These are phyloP conservation scores for Hafferia zeledoni DNA, from an alignment of 2,797 vertebrate genomes.

Conservation along the genomic window DNA sequence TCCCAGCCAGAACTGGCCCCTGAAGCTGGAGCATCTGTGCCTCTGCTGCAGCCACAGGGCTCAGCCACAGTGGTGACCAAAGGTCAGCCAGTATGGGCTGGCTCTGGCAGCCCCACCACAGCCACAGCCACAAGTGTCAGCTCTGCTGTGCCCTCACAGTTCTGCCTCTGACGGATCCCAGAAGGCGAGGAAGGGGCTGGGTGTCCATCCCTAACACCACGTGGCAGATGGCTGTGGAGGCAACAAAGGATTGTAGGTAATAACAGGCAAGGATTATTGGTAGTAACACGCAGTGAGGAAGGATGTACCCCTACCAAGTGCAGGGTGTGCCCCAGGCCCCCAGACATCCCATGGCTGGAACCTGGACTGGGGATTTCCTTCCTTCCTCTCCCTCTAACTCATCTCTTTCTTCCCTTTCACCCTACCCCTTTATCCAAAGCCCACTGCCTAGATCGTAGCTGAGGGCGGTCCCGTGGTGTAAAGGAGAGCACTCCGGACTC, in stretches of 20 bases:
- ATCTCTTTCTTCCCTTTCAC: background rate
- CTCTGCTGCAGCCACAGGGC: background rate
- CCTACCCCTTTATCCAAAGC: no score
- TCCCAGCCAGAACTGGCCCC: fast-evolving
- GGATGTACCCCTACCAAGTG: background rate
- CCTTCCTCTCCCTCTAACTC: no score
- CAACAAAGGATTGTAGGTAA: background rate
- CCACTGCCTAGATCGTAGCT: background rate
- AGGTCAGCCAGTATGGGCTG: fast-evolving
- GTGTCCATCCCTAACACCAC: no score
- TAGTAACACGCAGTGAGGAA: background rate
- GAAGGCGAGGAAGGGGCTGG: background rate
- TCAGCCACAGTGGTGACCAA: background rate
- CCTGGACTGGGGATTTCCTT: no score
- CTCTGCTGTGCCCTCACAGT: background rate
- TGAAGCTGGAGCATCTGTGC: fast-evolving
- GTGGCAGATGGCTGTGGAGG: background rate
- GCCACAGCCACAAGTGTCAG: fast-evolving
- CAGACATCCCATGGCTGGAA: background rate
- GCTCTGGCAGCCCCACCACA: background rate
- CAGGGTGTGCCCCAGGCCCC: no score
- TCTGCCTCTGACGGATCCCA: background rate
- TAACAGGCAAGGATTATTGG: background rate
- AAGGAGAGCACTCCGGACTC: no score
- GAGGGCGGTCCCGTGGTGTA: background rate